These are phyloP conservation scores for Alosa alosa DNA, from an alignment of 2,113 vertebrate species.

Conservation along the genomic window DNA sequence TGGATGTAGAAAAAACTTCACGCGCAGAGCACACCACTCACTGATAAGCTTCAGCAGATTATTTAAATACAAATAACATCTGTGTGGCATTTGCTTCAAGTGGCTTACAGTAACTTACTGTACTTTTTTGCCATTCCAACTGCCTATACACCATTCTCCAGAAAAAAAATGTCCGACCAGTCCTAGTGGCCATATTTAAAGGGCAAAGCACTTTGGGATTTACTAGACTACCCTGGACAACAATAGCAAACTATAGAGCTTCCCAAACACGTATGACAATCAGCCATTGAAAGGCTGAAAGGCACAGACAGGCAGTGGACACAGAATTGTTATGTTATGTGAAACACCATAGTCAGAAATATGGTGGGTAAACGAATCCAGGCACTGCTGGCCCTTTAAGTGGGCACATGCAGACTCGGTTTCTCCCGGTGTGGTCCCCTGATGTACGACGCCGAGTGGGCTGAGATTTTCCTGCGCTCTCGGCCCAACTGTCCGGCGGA, in stretches of 20 bases:
- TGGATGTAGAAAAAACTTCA: background rate
- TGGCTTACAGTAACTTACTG: background rate
- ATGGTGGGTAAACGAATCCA: no score
- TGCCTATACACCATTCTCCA: background rate
- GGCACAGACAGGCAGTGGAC: background rate
- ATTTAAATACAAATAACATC: background rate
- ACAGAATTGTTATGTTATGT: background rate
- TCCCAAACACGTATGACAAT: background rate
- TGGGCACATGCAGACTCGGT: background rate
- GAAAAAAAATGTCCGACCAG: background rate
- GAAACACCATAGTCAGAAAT: background rate
- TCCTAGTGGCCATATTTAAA: background rate
- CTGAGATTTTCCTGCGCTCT: slow-evolving; percentile 12
- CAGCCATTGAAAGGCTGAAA: background rate
- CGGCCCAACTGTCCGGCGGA: slow-evolving; percentile 38
- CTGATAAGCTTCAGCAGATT: background rate
- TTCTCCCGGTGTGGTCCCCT: background rate
- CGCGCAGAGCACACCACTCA: background rate
- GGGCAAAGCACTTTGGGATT: background rate
- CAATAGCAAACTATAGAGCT: background rate
- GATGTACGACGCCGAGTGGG: background rate
- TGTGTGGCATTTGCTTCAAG: slow-evolving; percentile 6
- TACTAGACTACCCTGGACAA: background rate
- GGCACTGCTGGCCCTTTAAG: background rate
- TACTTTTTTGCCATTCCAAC: background rate